phyloP scores from a whole-genome alignment of 2,797 vertebrate species.

The Platyrinchus mystaceus region DNA sequence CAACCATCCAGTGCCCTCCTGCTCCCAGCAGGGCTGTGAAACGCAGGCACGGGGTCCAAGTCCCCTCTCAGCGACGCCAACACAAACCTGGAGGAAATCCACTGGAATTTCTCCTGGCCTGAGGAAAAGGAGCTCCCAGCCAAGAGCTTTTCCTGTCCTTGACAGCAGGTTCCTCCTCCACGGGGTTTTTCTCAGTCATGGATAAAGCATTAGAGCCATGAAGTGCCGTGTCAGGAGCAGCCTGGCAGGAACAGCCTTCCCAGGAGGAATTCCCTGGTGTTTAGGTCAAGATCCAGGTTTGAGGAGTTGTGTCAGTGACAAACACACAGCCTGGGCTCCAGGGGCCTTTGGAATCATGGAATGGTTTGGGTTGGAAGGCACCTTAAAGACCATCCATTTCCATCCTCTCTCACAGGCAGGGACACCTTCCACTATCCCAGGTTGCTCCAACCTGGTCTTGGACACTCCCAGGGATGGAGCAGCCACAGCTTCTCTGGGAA shows the following conservation, averaged over 20 bases:
- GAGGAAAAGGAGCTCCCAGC: background rate
- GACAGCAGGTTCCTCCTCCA: background rate
- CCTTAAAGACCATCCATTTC: background rate
- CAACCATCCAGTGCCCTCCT: background rate
- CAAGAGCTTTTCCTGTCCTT: background rate
- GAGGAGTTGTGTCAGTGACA: background rate
- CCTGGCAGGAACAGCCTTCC: background rate
- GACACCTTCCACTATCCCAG: background rate
- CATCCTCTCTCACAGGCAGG: background rate
- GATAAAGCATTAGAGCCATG: background rate
- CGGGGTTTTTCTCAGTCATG: background rate
- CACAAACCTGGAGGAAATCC: background rate
- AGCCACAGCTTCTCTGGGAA: background rate
- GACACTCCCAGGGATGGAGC: background rate
- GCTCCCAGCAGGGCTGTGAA: background rate
- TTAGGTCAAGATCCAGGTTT: accelerated
- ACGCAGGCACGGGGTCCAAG: background rate
- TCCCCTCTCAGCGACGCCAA: background rate
- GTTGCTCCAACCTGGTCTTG: background rate
- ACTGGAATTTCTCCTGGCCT: background rate
- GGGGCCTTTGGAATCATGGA: background rate
- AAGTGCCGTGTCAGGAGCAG: background rate
- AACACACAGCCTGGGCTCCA: background rate
- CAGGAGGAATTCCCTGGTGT: accelerated
- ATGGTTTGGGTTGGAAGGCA: background rate